Conservation (phyloP, 2,113 vertebrate genomes). For the Aldabrachelys gigantea region DNA sequence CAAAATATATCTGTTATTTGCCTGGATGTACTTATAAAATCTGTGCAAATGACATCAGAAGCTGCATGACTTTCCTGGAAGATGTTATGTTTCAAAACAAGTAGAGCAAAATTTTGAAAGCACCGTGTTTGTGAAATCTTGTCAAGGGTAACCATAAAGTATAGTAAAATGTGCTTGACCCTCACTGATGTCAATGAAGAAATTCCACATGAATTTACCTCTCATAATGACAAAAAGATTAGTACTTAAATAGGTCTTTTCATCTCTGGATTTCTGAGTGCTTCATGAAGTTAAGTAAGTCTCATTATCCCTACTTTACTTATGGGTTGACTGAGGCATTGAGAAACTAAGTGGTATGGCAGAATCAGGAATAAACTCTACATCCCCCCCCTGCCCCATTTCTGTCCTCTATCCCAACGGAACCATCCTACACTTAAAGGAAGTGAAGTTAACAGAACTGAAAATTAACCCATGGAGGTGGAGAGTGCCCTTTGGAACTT, state of each 20-base stretch:
- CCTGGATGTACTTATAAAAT: too few species aligned
- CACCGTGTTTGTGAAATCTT: not conserved
- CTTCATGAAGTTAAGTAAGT: not conserved
- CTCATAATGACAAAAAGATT: not conserved
- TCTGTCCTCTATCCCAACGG: not conserved
- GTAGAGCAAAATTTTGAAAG: not conserved
- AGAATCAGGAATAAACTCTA: not conserved
- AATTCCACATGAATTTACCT: not conserved
- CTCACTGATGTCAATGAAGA: not conserved
- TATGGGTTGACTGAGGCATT: not conserved
- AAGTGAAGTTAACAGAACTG: not conserved
- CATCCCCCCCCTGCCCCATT: not conserved
- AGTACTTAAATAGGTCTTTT: not conserved
- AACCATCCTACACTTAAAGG: not conserved
- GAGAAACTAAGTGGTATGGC: not conserved
- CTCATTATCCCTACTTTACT: not conserved
- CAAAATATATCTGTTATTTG: too few species aligned
- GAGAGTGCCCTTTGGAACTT: too few species aligned
- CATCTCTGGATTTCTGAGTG: not conserved
- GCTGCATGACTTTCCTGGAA: not conserved
- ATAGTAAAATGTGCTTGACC: not conserved
- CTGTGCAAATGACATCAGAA: not conserved
- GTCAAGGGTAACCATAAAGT: not conserved
- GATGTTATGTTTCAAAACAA: not conserved
- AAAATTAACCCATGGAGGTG: not conserved